phyloP scores from a whole-genome alignment of 2,888 invertebrate genomes.

The Mesorhabditis spiculigera region DNA sequence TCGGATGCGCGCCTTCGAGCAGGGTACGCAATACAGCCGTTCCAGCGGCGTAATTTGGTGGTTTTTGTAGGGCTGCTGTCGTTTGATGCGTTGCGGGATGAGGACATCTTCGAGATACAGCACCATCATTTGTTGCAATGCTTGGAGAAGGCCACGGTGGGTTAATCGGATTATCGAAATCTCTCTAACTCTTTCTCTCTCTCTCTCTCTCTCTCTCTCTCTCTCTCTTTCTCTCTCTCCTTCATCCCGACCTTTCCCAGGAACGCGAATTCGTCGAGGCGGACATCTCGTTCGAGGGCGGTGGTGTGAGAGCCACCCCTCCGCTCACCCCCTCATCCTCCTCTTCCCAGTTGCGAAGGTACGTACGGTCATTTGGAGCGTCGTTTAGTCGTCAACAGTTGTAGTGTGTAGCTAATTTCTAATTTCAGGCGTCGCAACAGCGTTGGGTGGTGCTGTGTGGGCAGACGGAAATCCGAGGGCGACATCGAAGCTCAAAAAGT shows the following conservation, averaged over 20 bases:
- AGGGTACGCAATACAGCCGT: not conserved
- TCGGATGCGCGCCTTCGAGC: conserved; percentile 13
- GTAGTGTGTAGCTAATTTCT: not conserved
- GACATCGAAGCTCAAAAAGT: not conserved
- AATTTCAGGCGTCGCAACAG: not conserved
- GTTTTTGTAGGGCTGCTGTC: not conserved
- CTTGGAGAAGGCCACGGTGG: not conserved
- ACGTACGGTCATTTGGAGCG: not conserved
- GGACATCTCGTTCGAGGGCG: conserved; percentile 49
- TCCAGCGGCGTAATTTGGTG: not conserved
- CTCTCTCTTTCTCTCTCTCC: conserved; percentile 8
- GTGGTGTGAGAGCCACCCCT: conserved; percentile 42
- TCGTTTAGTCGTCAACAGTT: not conserved
- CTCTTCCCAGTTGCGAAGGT: conserved; percentile 4
- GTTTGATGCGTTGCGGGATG: not conserved
- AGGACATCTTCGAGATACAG: not conserved
- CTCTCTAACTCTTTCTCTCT: not conserved
- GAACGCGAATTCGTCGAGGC: conserved; percentile 53
- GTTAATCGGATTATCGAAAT: not conserved
- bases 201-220: conserved; percentile 8
- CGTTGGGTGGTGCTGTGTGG: not conserved
- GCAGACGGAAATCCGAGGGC: not conserved
- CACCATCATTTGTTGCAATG: not conserved
- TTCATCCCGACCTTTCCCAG: conserved; percentile 19
- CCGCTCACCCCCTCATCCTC: conserved; percentile 30